A percentile compares a stretch with the other conserved stretches of the same genome.
Evolutionary conservation across 2,797 vertebrate species (phyloP).

Genomic region (Sebastes hopkinsi): DNA sequence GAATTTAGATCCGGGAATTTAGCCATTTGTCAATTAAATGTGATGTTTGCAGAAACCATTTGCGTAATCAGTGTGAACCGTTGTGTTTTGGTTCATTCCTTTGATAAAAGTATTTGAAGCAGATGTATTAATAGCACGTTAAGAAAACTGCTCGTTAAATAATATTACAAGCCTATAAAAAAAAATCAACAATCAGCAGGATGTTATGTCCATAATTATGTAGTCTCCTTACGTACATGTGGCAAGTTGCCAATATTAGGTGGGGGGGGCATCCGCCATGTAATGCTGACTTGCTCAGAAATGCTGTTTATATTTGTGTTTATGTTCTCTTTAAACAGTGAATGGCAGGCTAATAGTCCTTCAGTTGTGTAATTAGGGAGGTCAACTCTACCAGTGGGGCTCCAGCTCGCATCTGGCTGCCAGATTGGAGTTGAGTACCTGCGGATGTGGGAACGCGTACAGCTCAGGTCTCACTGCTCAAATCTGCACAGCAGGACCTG

Average conservation of each 20-base stretch:
- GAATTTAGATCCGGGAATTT: background rate
- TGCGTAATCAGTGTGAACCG: background rate
- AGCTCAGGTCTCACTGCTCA: constrained; percentile 17
- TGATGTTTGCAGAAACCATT: background rate
- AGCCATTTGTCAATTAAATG: background rate
- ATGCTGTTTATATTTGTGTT: constrained; percentile 62
- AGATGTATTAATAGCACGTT: constrained; percentile 8
- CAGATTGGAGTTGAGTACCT: constrained; percentile 54
- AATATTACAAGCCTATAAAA: constrained; percentile 35
- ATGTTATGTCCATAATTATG: constrained; percentile 18
- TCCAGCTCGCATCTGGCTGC: constrained; percentile 62
- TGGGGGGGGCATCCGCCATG: background rate
- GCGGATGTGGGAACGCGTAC: constrained; percentile 47
- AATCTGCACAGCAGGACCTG: constrained; percentile 21
- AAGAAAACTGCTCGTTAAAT: constrained; percentile 31
- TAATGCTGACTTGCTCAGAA: constrained; percentile 46
- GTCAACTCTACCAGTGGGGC: constrained; percentile 26
- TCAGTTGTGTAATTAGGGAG: constrained; percentile 48
- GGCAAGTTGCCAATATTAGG: constrained; percentile 19
- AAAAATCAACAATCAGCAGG: constrained; percentile 5
- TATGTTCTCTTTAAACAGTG: constrained; percentile 35
- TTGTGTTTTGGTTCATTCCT: background rate
- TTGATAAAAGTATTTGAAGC: constrained; percentile 22
- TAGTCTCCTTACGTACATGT: constrained; percentile 23
- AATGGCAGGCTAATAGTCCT: constrained; percentile 40